These are phyloP conservation scores for Julus scandinavius DNA, from an alignment of 2,888 invertebrate species.

Conservation along the genomic window DNA sequence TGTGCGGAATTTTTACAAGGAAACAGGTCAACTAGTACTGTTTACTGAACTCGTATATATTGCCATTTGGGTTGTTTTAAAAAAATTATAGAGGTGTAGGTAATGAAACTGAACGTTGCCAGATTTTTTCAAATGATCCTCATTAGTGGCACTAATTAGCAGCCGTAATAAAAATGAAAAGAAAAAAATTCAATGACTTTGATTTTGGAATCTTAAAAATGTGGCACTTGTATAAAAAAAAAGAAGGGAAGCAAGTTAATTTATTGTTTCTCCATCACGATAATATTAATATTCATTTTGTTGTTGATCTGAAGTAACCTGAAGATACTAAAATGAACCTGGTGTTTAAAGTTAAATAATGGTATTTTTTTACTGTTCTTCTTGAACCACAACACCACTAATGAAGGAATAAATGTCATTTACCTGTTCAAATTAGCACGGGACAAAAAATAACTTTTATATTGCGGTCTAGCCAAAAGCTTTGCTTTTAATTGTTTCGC, in stretches of 20 bases:
- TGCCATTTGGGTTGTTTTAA: no score
- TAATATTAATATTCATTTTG: conserved; percentile 4
- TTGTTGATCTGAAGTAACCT: not conserved
- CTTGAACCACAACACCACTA: not conserved
- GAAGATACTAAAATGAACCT: not conserved
- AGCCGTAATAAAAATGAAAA: not conserved
- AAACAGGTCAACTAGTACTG: no score
- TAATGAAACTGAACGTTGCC: not conserved
- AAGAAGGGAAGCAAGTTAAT: not conserved
- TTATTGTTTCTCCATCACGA: not conserved
- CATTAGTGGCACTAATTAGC: not conserved
- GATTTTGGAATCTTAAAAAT: not conserved
- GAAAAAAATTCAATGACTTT: not conserved
- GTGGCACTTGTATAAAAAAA: not conserved
- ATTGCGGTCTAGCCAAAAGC: conserved; percentile 8
- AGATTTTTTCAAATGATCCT: not conserved
- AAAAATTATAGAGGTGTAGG: not conserved
- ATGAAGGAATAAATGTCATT: conserved; percentile 42
- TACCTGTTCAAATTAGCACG: not conserved
- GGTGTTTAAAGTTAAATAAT: not conserved
- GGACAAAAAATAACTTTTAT: not conserved
- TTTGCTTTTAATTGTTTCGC: not conserved
- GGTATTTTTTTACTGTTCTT: not conserved
- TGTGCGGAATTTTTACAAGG: no score
- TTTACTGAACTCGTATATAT: no score